Conservation (phyloP, 2,888 invertebrate species). For the Nomada ferruginata region DNA sequence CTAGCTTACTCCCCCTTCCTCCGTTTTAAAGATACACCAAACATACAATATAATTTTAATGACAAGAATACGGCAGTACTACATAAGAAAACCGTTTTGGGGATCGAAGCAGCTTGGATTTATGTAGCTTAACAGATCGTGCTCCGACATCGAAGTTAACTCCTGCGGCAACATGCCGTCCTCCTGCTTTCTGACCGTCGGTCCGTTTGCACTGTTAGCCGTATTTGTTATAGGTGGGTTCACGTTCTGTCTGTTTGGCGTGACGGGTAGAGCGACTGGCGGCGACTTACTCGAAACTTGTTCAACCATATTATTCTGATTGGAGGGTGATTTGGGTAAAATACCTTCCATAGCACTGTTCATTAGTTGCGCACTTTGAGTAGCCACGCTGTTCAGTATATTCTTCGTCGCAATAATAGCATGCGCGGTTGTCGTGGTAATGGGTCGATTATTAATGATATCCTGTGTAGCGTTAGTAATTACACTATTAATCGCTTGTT, state of each 20-base stretch:
- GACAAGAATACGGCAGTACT: constrained; percentile 67
- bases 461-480: constrained; percentile 83
- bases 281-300: constrained; percentile 80
- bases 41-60: constrained; percentile 36
- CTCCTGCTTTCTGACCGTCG: constrained; percentile 85
- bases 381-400: constrained; percentile 82
- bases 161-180: constrained; percentile 88
- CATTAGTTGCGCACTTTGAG: constrained; percentile 83
- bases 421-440: constrained; percentile 83
- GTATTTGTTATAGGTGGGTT: constrained; percentile 85
- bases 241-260: constrained; percentile 83
- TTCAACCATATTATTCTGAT: constrained; percentile 77
- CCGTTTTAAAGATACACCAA: constrained; percentile 20
- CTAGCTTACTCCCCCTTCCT: not conserved
- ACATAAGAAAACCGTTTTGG: constrained; percentile 81
- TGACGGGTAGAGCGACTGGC: constrained; percentile 71
- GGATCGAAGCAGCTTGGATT: constrained; percentile 95
- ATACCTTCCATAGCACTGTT: constrained; percentile 82
- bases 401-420: constrained; percentile 83
- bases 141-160: constrained; percentile 93
- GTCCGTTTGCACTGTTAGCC: constrained; percentile 83
- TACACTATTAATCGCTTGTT: constrained; percentile 82
- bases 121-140: constrained; percentile 94
- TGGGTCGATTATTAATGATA: constrained; percentile 82
- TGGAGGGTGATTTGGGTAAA: constrained; percentile 79